Base-by-base conservation (phyloP, 2,797 vertebrate genomes). In the Lindbergichthys nudifrons region DNA sequence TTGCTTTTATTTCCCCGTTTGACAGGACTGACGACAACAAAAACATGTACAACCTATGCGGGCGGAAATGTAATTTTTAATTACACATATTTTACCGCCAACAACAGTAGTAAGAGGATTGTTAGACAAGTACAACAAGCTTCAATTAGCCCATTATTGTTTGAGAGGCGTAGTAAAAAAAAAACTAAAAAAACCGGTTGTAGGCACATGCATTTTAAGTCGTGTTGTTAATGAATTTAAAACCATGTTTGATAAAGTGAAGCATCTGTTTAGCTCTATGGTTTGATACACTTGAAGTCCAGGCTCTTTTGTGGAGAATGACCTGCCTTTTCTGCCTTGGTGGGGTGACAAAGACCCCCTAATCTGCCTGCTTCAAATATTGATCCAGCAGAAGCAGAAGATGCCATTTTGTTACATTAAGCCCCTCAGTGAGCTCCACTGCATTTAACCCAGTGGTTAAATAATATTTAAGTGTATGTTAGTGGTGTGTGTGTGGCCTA, bases 341-440 rank as follows among this genome's bases (percentile, higher is more conserved):
- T 87, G 84, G 88, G 88, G 82, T 89, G 90, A 91, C 92, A 92
- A 90, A 93, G 89, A 88, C 88, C 80, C 26, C 89, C 81, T 86
- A 91, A 86, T 92, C 87, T 89, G 83, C 87, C 80, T 65, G 87
- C 86, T 87, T 89, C 88, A 84, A 83, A 88, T 92, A 92, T 92
- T 94, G 89, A 92, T 94, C 91, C 85, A 82, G 75, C 77, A 87
- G 81, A 77, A 90, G 88, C 85, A 69, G 84, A 91, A 89, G 87
- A 92, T 93, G 87, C 91, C 91, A 92, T 92, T 93, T 93, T 93
- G 90, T 86, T 85, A 85, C 75, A 89, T 84, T 88, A 88, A 83
- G 77, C 69, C 72, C 70, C 78, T 73, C 80, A 59, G 70, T 86
- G 75, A 82, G 84, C 73, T 79, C 53, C 50, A 21, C 74, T 79